A percentile compares a stretch with the other conserved stretches of the same genome.
phyloP scores from a whole-genome alignment of 2,888 invertebrate genomes.

The Phortica okadai region DNA sequence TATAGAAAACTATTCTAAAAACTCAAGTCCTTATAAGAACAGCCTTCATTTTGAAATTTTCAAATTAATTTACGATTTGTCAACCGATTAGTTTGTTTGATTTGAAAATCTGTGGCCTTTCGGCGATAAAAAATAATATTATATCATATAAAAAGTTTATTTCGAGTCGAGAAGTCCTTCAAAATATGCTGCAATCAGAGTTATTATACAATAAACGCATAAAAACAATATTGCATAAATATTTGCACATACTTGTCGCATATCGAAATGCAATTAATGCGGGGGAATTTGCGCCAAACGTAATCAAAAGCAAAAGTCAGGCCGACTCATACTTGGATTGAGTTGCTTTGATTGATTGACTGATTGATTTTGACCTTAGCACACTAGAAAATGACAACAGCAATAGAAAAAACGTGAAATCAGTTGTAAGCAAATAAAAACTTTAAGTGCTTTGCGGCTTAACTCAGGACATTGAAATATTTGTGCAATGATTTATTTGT shows the following conservation, averaged over 20 bases:
- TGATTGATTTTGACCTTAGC: conserved; percentile 37
- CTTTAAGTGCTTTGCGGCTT: conserved; percentile 19
- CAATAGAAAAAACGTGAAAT: conserved; percentile 8
- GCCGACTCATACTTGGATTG: not conserved
- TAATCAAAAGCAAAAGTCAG: conserved; percentile 5
- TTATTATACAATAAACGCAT: conserved; percentile 12
- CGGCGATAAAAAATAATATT: not conserved
- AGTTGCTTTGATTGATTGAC: not conserved
- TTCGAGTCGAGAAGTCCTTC: conserved; percentile 3
- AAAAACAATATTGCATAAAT: not conserved
- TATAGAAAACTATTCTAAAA: too few species aligned
- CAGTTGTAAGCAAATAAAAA: not conserved
- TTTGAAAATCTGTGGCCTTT: too few species aligned
- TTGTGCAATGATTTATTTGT: conserved; percentile 50
- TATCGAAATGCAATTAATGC: conserved; percentile 13
- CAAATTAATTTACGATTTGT: too few species aligned
- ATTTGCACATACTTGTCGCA: conserved; percentile 12
- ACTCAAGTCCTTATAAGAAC: too few species aligned
- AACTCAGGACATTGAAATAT: conserved; percentile 64
- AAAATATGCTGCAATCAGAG: not conserved
- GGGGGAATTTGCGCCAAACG: conserved; percentile 25
- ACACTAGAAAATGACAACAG: conserved; percentile 32
- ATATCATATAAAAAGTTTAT: not conserved
- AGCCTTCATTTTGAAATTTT: too few species aligned
- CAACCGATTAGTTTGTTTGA: too few species aligned